Conservation (phyloP, 1,140 invertebrate species). For the Araneus ventricosus region DNA sequence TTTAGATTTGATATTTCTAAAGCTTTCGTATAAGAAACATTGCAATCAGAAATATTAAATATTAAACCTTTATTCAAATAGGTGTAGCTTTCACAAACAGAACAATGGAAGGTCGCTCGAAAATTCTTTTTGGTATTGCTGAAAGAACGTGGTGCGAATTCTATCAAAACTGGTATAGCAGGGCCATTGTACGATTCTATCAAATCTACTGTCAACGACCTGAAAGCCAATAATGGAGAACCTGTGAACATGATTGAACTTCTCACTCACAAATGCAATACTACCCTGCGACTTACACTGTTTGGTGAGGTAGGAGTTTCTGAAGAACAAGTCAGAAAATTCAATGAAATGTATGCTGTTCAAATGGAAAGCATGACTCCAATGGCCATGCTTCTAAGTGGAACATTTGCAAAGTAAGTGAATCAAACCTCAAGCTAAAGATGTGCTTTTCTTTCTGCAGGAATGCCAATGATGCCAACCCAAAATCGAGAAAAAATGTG, state of each 20-base stretch:
- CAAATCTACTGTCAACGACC: background rate
- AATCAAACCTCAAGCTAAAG: no score
- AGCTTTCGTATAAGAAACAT: no score
- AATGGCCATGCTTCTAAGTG: background rate
- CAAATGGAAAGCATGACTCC: background rate
- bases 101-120: constrained; percentile 21
- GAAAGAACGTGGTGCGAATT: constrained; percentile 20
- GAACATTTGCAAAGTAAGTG: constrained; percentile 6
- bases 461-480: no score
- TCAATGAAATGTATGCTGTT: background rate
- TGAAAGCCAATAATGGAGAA: background rate
- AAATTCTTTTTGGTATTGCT: constrained; percentile 49
- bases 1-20: no score
- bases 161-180: constrained; percentile 13
- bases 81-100: constrained; percentile 2
- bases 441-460: no score
- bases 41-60: no score
- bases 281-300: background rate
- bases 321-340: constrained; percentile 17
- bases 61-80: background rate
- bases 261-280: constrained; percentile 19
- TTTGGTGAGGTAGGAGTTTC: constrained; percentile 35
- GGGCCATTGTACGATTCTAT: constrained; percentile 43
- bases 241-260: background rate
- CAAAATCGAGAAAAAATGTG: no score